These are phyloP conservation scores for Acrobasis consociella DNA, from an alignment of 2,888 invertebrate genomes.

Conservation along the genomic window DNA sequence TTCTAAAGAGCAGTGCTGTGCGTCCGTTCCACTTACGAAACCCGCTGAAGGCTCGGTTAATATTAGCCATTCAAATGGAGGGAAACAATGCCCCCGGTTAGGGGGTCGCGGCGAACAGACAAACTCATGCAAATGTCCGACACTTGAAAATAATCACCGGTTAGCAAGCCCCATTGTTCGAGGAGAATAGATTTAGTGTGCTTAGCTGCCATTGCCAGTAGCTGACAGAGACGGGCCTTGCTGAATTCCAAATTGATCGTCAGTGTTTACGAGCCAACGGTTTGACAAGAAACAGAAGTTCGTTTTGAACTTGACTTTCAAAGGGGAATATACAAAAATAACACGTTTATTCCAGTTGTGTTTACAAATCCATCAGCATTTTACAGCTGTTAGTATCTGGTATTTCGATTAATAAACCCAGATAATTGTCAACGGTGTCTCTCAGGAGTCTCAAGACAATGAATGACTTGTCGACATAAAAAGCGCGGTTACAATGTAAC, in stretches of 20 bases:
- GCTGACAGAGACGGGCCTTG: conserved; percentile 18
- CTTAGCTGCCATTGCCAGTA: conserved; percentile 37
- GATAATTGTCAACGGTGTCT: not conserved
- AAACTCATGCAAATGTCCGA: conserved; percentile 66
- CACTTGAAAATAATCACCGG: conserved; percentile 62
- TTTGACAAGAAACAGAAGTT: conserved; percentile 12
- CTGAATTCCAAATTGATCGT: conserved; percentile 4
- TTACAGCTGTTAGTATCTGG: not conserved
- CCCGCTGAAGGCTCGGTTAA: conserved; percentile 59
- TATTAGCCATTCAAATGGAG: conserved; percentile 69
- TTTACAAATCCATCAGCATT: conserved; percentile 7
- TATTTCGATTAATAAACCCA: not conserved
- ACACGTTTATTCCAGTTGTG: not conserved
- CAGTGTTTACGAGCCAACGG: conserved; percentile 9
- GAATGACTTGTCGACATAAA: conserved; percentile 8
- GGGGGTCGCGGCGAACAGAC: conserved; percentile 59
- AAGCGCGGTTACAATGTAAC: conserved; percentile 1
- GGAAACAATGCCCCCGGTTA: conserved; percentile 71
- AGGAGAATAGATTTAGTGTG: conserved; percentile 53
- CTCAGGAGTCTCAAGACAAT: not conserved
- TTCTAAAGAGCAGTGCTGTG: conserved; percentile 48
- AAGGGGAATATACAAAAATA: not conserved
- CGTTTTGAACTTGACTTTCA: conserved; percentile 15
- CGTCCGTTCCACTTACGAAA: conserved; percentile 71
- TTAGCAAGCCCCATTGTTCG: conserved; percentile 57